Base-by-base conservation (phyloP, 37 sponge, comb jelly and placozoan species). In the Ianthella basta region DNA sequence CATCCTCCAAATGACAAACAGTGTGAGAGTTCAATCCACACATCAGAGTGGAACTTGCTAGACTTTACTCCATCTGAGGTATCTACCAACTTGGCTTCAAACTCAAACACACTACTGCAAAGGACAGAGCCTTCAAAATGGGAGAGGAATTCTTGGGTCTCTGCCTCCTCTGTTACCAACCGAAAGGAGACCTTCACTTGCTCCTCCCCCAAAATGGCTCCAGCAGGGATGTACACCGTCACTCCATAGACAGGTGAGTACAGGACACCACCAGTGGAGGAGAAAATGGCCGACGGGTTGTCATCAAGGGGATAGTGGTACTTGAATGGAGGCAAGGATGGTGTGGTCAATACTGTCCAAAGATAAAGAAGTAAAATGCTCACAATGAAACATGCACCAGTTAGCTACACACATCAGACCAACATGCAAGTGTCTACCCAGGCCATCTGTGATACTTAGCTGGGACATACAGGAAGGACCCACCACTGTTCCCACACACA, bases 201-300 rank as follows among this genome's bases (percentile, higher is more conserved):
- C 54, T 75, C 38, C 37, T 44, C 78, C 25, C 40, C 54, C 20
- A 24, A 24, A 16, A 75, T 41, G 78, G 78, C 78, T 75, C 78
- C 78, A 40, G 37, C 37, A 36, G 78, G 78, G 44, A 75, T 50
- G 78, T 75, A 50, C 38, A 75, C 13, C 2, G 54, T 75, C 38
- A 75, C 78, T 36, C 78, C 78, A 41, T 75, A 16, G n/a, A 36
- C 23, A 75, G 78, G 54, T 36, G 38, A 36, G 78, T 75, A 75
- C 54, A 75, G 78, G 78, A 75, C 37, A 36, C 78, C 78, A 23
- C 78, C 78, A 24, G 23, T 24, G 12, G 44, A 36, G 54, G 44
- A 24, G 54, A 75, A 75, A n/a, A 53, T 24, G 24, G 78, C 78
- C 12, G 78, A 75, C 25, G 54, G 44, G 20, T 39, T 50, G 29